These are phyloP conservation scores for Muscicapa comitata DNA, from an alignment of 2,797 vertebrate species.

Conservation along the genomic window DNA sequence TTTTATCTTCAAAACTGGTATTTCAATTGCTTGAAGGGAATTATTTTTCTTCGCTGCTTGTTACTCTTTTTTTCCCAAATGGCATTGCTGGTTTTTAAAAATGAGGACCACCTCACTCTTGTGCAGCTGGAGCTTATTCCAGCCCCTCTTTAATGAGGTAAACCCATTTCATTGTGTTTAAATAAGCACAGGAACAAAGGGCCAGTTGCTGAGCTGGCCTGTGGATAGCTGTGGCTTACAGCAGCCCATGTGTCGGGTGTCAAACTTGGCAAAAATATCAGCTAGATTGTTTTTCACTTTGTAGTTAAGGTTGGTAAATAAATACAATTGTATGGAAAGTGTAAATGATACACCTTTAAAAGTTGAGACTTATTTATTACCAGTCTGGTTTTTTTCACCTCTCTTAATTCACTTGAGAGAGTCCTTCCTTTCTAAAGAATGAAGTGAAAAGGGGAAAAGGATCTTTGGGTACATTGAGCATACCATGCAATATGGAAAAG, in stretches of 20 bases:
- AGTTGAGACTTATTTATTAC: background rate
- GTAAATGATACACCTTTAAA: background rate
- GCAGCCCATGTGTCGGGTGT: background rate
- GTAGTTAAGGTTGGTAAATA: background rate
- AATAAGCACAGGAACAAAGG: background rate
- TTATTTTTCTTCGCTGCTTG: background rate
- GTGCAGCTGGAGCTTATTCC: slow-evolving; percentile 7
- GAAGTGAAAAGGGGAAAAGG: background rate
- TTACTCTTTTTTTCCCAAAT: background rate
- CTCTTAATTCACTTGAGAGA: background rate
- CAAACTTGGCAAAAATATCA: background rate
- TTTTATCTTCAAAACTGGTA: slow-evolving; percentile 6
- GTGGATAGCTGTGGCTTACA: background rate
- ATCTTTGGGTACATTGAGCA: background rate
- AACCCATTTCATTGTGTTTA: background rate
- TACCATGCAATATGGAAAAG: background rate
- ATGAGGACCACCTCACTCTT: background rate
- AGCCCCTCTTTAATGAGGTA: background rate
- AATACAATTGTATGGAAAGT: background rate
- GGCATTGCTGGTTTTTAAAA: background rate
- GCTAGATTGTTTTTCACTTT: background rate
- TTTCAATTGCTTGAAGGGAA: background rate
- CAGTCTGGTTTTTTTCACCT: accelerated
- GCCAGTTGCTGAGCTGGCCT: background rate
- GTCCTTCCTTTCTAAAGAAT: background rate